phyloP scores from a whole-genome alignment of 2,888 invertebrate species.

The Xestia xanthographa region DNA sequence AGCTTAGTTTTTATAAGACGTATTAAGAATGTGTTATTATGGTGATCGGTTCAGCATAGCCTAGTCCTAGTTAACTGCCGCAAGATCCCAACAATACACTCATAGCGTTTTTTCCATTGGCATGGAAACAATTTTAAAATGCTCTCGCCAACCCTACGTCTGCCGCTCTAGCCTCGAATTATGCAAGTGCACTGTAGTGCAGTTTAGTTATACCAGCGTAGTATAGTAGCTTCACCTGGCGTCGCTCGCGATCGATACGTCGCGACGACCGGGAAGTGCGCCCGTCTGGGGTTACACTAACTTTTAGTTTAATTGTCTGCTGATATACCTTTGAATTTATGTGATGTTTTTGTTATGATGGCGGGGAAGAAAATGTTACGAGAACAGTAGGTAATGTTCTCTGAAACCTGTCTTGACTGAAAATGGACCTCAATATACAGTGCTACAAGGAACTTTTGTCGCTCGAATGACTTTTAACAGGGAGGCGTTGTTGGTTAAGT shows the following conservation, averaged over 20 bases:
- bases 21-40: background rate
- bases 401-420: background rate
- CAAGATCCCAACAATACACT: too few relatives aligned
- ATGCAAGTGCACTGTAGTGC: conserved; percentile 65
- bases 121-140: background rate
- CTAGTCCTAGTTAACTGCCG: background rate
- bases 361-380: background rate
- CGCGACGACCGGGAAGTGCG: conserved; percentile 72
- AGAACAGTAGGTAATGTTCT: background rate
- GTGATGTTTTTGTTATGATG: conserved; percentile 38
- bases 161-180: conserved; percentile 56
- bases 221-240: conserved; percentile 71
- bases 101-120: background rate
- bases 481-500: background rate
- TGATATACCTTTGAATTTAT: conserved; percentile 40
- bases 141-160: conserved; percentile 46
- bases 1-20: conserved; percentile 23
- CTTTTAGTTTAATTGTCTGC: conserved; percentile 62
- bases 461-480: background rate
- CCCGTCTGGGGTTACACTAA: conserved; percentile 52
- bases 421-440: background rate
- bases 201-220: conserved; percentile 57
- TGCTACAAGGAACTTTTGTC: background rate
- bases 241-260: conserved; percentile 77
- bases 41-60: background rate